phyloP scores from a whole-genome alignment of 1,140 invertebrate genomes.

The Dendroctonus valens region DNA sequence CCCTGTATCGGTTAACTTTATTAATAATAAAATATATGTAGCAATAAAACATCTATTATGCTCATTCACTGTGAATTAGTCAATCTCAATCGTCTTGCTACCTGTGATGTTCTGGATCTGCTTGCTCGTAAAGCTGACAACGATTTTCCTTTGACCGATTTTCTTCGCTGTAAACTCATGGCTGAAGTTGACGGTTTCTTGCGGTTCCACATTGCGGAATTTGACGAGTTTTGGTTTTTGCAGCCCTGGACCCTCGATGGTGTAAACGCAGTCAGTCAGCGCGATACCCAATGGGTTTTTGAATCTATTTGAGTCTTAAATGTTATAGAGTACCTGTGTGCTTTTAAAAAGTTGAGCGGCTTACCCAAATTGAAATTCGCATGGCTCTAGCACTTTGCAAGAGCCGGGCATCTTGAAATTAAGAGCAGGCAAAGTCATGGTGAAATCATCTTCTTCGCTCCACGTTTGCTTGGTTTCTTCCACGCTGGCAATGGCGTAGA shows the following conservation, averaged over 20 bases:
- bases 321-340: background rate
- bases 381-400: conserved; percentile 40
- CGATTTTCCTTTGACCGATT: conserved; percentile 58
- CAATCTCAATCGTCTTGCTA: conserved; percentile 44
- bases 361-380: conserved; percentile 51
- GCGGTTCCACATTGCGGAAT: conserved; percentile 59
- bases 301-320: conserved; percentile 56
- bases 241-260: conserved; percentile 67
- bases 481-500: conserved; percentile 65
- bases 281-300: conserved; percentile 63
- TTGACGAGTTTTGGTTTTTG: conserved; percentile 58
- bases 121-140: conserved; percentile 63
- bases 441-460: conserved; percentile 70
- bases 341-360: background rate
- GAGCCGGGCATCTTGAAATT: conserved; percentile 52
- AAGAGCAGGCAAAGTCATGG: conserved; percentile 62
- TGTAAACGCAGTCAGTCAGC: conserved; percentile 64
- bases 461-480: conserved; percentile 68
- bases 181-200: conserved; percentile 57
- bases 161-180: conserved; percentile 59
- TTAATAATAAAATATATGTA: too few relatives aligned
- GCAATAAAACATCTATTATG: too few relatives aligned
- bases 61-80: too few relatives aligned
- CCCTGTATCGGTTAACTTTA: too few relatives aligned
- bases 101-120: conserved; percentile 63